Conservation (phyloP, 2,113 vertebrate species). For the Neogobius melanostomus region DNA sequence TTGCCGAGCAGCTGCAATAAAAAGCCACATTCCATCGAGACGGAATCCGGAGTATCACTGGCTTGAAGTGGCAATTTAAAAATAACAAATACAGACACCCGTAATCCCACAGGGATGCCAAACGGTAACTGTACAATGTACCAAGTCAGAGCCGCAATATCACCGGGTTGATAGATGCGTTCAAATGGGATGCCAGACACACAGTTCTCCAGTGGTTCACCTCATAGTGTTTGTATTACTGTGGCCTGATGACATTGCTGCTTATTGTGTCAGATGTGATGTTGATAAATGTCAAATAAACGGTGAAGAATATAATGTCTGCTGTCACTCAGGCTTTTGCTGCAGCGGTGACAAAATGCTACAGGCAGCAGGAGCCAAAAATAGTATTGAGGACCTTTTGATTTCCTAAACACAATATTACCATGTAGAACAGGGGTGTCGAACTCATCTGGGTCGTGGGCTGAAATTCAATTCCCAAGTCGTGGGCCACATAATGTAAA, state of each 20-base stretch:
- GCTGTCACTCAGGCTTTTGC: conserved; percentile 12
- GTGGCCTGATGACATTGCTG: conserved; percentile 35
- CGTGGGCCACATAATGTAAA: no score
- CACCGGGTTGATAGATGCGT: conserved; percentile 43
- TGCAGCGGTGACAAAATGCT: conserved; percentile 12
- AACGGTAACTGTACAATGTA: conserved; percentile 43
- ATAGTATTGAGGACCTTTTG: background rate
- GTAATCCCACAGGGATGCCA: conserved; percentile 30
- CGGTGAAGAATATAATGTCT: conserved; percentile 24
- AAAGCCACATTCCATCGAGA: conserved; percentile 19
- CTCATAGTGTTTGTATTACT: conserved; percentile 56
- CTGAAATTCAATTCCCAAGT: no score
- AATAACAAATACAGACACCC: conserved; percentile 54
- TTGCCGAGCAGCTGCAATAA: conserved; percentile 12
- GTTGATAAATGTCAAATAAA: conserved; percentile 59
- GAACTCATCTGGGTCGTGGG: no score
- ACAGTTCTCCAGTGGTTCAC: conserved; percentile 39
- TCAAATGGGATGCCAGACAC: conserved; percentile 48
- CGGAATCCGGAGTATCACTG: conserved; percentile 30
- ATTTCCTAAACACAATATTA: no score
- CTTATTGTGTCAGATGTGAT: conserved; percentile 54
- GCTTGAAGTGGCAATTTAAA: conserved; percentile 48
- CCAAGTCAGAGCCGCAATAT: conserved; percentile 33
- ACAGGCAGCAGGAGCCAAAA: background rate
- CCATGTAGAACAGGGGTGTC: no score